Conservation (phyloP, 2,113 vertebrate genomes). For the Dolichotis patagonum region DNA sequence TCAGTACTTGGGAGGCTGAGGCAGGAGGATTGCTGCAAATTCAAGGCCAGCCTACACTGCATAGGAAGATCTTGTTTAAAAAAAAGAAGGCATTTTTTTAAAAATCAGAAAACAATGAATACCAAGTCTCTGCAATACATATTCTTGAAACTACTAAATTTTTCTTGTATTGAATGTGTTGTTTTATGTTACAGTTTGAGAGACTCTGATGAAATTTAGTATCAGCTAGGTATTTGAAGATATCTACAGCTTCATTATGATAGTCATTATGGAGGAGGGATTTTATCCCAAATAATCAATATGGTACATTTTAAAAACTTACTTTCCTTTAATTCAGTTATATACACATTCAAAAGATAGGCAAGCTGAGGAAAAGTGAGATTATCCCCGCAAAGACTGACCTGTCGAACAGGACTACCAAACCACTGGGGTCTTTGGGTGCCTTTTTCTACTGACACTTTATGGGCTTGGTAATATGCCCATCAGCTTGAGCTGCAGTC, state of each 20-base stretch:
- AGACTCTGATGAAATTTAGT: background rate
- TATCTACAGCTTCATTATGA: background rate
- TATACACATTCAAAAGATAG: background rate
- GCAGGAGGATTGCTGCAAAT: background rate
- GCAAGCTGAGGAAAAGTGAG: background rate
- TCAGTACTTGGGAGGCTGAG: background rate
- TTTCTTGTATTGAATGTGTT: background rate
- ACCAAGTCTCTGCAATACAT: background rate
- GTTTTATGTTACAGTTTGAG: background rate
- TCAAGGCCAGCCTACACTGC: background rate
- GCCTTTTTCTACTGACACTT: background rate
- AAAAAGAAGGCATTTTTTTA: background rate
- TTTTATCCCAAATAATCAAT: conserved; percentile 23
- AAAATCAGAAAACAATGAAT: background rate
- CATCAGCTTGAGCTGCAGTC: background rate
- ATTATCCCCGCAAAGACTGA: background rate
- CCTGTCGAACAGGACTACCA: background rate
- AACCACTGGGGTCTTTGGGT: background rate
- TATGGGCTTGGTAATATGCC: conserved; percentile 8
- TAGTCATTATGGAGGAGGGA: background rate
- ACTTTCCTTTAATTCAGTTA: conserved; percentile 24
- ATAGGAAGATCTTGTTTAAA: background rate
- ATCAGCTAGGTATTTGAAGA: background rate
- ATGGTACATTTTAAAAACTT: background rate
- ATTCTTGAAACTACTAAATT: background rate